Conservation (phyloP, 2,888 invertebrate species). For the Scrobipalpa atriplicella region DNA sequence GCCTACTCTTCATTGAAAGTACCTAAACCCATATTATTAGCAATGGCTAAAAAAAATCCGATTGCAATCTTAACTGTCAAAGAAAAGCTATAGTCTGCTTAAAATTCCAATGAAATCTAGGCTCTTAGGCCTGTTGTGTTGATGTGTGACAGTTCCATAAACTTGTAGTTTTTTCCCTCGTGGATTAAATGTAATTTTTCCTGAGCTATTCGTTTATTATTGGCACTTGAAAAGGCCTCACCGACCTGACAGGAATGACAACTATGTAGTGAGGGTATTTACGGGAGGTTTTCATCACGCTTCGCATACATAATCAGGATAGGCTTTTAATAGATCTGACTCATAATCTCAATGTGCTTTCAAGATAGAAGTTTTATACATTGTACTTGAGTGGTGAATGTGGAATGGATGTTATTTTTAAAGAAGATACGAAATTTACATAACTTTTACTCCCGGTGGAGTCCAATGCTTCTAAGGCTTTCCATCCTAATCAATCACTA, state of each 20-base stretch:
- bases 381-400: too few relatives aligned
- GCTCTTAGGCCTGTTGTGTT: background rate
- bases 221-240: constrained; percentile 30
- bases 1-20: too few relatives aligned
- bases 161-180: constrained; percentile 8
- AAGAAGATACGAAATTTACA: too few relatives aligned
- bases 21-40: too few relatives aligned
- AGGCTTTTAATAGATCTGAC: constrained; percentile 16
- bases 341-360: constrained; percentile 10
- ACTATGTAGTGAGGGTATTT: constrained; percentile 24
- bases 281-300: constrained; percentile 18
- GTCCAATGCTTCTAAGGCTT: too few relatives aligned
- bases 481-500: too few relatives aligned
- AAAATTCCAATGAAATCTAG: background rate
- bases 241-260: constrained; percentile 41
- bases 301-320: constrained; percentile 23
- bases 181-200: constrained; percentile 20
- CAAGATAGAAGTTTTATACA: background rate
- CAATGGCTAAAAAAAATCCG: background rate
- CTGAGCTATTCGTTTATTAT: constrained; percentile 35
- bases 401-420: too few relatives aligned
- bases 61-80: background rate
- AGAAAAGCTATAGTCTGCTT: background rate
- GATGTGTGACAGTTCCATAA: background rate
- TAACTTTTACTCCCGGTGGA: too few relatives aligned